Evolutionary conservation across 2,113 vertebrate genomes (phyloP).

Genomic region (Neolamprologus variostigma): DNA sequence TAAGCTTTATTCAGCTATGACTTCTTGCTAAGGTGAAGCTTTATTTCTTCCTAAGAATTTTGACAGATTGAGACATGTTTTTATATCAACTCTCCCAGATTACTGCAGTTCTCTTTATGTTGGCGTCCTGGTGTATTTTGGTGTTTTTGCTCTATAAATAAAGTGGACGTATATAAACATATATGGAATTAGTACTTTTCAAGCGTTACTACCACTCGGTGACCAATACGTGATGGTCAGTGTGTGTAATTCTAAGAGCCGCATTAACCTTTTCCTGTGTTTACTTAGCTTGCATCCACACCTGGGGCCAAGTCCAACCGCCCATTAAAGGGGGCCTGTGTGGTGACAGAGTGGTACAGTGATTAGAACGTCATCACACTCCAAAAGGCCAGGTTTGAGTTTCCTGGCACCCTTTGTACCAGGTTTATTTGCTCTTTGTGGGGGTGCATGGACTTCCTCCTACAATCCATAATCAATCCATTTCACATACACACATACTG

Average conservation of each 20-base stretch:
- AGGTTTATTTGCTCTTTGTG: neutral
- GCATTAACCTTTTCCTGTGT: neutral
- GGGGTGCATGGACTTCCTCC: neutral
- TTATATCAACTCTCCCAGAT: neutral
- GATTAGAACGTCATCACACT: neutral
- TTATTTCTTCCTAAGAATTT: neutral
- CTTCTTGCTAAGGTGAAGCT: neutral
- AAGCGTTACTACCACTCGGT: neutral
- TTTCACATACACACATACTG: neutral
- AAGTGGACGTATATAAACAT: neutral
- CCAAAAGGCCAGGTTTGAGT: neutral
- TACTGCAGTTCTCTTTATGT: neutral
- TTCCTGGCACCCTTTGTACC: neutral
- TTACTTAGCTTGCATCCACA: neutral
- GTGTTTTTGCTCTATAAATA: neutral
- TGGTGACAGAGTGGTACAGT: neutral
- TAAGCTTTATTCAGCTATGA: neutral
- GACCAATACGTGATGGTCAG: neutral
- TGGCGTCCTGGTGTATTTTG: neutral
- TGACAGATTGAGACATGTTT: neutral
- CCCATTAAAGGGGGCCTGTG: neutral
- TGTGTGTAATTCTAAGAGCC: neutral
- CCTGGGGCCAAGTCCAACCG: neutral
- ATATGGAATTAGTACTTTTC: neutral
- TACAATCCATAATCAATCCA: neutral